These are phyloP conservation scores for Heliothis subflexa DNA, from an alignment of 1,140 invertebrate genomes.

Conservation along the genomic window DNA sequence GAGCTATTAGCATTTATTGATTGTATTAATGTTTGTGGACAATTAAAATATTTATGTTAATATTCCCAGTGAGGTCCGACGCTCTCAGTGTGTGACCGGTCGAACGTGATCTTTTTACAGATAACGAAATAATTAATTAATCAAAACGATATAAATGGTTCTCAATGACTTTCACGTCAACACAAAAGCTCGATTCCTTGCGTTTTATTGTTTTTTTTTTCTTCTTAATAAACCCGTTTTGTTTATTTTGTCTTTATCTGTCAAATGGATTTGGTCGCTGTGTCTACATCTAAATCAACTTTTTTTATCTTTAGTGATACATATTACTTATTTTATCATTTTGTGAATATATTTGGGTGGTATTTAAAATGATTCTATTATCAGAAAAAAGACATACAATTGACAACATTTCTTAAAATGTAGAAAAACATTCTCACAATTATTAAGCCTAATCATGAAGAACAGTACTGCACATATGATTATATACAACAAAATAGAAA, in stretches of 20 bases:
- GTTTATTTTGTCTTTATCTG: conserved; percentile 43
- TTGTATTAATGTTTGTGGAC: conserved; percentile 71
- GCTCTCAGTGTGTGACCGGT: conserved; percentile 67
- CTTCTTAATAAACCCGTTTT: conserved; percentile 23
- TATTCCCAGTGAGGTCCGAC: conserved; percentile 55
- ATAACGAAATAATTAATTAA: conserved; percentile 72
- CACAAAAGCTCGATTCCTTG: conserved; percentile 30
- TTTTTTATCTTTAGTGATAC: conserved; percentile 9
- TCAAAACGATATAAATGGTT: conserved; percentile 74
- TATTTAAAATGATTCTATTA: background rate
- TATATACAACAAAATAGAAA: conserved; percentile 18
- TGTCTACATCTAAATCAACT: conserved; percentile 6
- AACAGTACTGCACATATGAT: background rate
- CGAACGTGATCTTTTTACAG: conserved; percentile 62
- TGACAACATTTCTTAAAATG: background rate
- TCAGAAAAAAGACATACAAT: no score
- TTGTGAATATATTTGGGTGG: background rate
- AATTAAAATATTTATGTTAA: conserved; percentile 85
- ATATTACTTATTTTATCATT: background rate
- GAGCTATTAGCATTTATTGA: conserved; percentile 53
- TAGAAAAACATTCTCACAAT: background rate
- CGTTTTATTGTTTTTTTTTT: conserved; percentile 31
- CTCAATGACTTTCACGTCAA: conserved; percentile 64
- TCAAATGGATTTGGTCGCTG: conserved; percentile 1
- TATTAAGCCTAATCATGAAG: no score